A percentile compares a stretch with the other conserved stretches of the same genome.
These are phyloP conservation scores for Tipula unca DNA, from an alignment of 2,888 invertebrate genomes.

Conservation along the genomic window DNA sequence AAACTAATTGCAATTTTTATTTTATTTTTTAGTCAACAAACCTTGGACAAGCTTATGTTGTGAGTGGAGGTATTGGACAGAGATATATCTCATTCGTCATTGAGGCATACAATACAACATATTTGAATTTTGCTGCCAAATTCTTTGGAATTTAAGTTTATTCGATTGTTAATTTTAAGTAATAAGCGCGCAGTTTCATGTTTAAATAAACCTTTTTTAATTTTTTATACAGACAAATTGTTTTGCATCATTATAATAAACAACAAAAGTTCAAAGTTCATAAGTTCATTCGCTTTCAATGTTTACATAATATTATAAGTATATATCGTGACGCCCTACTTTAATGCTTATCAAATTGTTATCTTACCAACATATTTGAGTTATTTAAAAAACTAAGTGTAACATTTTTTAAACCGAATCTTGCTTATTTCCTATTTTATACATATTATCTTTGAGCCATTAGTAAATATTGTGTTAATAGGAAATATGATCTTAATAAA, in stretches of 20 bases:
- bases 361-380: background rate
- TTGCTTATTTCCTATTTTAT: no score
- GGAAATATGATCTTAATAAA: no score
- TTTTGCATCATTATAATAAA: background rate
- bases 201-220: background rate
- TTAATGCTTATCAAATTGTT: background rate
- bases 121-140: conserved; percentile 22
- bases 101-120: conserved; percentile 24
- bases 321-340: no score
- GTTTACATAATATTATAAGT: no score
- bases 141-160: conserved; percentile 25
- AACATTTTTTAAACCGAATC: no score
- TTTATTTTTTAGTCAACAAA: conserved; percentile 22
- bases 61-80: conserved; percentile 25
- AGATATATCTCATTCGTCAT: conserved; percentile 24
- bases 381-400: background rate
- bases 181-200: background rate
- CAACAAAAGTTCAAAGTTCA: background rate
- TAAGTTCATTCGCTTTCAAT: background rate
- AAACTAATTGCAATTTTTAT: conserved; percentile 1
- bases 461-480: no score
- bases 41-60: conserved; percentile 25
- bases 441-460: no score
- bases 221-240: background rate
- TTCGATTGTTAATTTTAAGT: conserved; percentile 18